Conservation (phyloP, 1,140 invertebrate species). For the Papilio polyxenes region DNA sequence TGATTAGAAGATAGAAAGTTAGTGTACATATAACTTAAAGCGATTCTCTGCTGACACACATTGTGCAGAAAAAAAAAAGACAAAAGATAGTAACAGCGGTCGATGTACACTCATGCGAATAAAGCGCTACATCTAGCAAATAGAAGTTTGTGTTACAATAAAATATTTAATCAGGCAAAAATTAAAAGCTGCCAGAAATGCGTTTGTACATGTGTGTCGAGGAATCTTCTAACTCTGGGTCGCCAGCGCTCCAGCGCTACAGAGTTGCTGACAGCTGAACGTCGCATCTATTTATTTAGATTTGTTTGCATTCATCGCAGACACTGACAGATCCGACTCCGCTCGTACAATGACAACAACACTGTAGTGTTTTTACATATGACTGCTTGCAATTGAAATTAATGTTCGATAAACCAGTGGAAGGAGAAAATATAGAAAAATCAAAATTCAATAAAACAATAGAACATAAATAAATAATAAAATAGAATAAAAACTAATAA, state of each 20-base stretch:
- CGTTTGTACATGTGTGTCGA: neutral
- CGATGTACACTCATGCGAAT: neutral
- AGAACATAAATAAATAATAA: too few relatives aligned
- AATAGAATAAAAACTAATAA: too few relatives aligned
- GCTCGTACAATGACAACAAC: neutral
- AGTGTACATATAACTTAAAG: constrained; percentile 8
- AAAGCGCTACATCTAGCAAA: neutral
- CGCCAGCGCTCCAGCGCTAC: neutral
- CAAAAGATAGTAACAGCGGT: neutral
- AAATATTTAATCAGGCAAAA: neutral
- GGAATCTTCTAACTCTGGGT: neutral
- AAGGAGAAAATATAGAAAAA: too few relatives aligned
- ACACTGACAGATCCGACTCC: neutral
- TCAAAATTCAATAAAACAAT: too few relatives aligned
- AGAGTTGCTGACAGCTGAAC: neutral
- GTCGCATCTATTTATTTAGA: neutral
- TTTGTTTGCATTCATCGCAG: neutral
- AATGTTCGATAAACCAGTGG: neutral
- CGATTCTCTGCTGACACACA: neutral
- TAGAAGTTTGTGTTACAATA: neutral
- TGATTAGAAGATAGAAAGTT: constrained; percentile 15
- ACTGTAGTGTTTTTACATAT: neutral
- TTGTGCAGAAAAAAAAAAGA: neutral
- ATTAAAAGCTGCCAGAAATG: neutral
- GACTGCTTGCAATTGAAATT: neutral